Base-by-base conservation (phyloP, 2,797 vertebrate species). In the Mormyrus proboscirostris region DNA sequence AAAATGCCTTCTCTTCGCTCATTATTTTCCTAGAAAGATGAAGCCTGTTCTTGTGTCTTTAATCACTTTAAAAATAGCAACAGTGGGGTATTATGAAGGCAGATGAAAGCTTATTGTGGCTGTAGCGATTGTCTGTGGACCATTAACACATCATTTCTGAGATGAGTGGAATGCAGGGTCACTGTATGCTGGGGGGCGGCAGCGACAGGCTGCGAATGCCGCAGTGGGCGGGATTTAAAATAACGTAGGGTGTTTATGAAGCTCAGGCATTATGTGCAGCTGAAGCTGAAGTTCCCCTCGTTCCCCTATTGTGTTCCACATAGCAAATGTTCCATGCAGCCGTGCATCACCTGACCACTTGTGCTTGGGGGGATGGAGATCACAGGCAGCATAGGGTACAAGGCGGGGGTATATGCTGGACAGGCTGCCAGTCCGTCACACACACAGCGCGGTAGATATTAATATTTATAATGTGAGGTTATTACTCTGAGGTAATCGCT, bases 191-290 rank as follows among this genome's bases (percentile, higher is more conserved):
- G 84, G 84, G 83, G 86, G 25, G 73, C 5, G 76, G 76, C 2
- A 1, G 41, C 41, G 19, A 4, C 19, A 88, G 57, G 19, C 50
- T 25, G 86, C 51, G 10, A 38, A 51, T 82, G 89, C 33, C 69
- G 76, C 50, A 25, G 89, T 87, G 79, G 50, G 86, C 69, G 49
- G 89, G 86, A 50, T 16, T 73, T 73, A 73, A 16, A 38, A 73
- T 14, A 16, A 38, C 38, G 65, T 73, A 6, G 29, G 12, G 29
- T 38, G 29, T 73, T 38, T 38, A 73, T 73, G 65, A 73, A 33
- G 29, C 29, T 6, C 29, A 33, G 4, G 65, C 65, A 7, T 73
- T 38, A 38, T 73, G 65, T 38, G 12, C 29, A 62, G 16, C 76
- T 19, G 38, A 47, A 79, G 73, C 38, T 47, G 73, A 82, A 82